Evolutionary conservation across 2,113 vertebrate genomes (phyloP), one percentile per base, ranked within the genome.

Genomic region (Chiloscyllium plagiosum): DNA sequence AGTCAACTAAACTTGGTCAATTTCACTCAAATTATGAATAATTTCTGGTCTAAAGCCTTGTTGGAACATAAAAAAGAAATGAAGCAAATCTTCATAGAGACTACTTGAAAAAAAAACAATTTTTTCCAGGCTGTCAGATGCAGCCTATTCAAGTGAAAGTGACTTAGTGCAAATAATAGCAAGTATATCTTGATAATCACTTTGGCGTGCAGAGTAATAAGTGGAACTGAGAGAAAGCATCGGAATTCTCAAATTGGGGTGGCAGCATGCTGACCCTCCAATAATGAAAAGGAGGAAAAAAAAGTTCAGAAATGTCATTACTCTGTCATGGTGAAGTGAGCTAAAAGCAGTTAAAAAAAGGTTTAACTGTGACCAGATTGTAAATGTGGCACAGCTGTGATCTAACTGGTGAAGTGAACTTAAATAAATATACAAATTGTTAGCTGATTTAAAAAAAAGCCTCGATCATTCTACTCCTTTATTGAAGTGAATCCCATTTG

Each of bases 311-410:
- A 50, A 87, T 87, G 47, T 52, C 24, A 52, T 52, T 87, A 26
- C 85, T 52, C 47, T 87, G 85, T 52, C 85, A 52, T 87, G 52
- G 47, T 52, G 85, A 87, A 87, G 22, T 37, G 17, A 87, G 85
- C 7, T 87, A 87, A 87, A 86, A 87, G 85, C 85, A 87, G 85
- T 52, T 87, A 22, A 87, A 52, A 87, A 76, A 87, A 47, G 52
- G 1, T 24, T 24, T 52, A 52, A 29, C 47, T 52, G 85, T 52
- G 42, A 87, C 20, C 85, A 87, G 42, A 87, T 83, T 83, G 80
- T 83, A 83, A 83, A 83, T 47, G 80, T 22, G 19, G 47, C 85
- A 52, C 24, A 52, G 50, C 20, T 26, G 85, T 3, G 24, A 87
- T 87, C 85, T 47, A 87, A 22, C 42, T 87, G 6, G 4, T 87